A percentile compares a stretch with the other conserved stretches of the same genome.
Evolutionary conservation across 2,797 vertebrate genomes (phyloP).

Genomic region (Brachyalestes nurse): DNA sequence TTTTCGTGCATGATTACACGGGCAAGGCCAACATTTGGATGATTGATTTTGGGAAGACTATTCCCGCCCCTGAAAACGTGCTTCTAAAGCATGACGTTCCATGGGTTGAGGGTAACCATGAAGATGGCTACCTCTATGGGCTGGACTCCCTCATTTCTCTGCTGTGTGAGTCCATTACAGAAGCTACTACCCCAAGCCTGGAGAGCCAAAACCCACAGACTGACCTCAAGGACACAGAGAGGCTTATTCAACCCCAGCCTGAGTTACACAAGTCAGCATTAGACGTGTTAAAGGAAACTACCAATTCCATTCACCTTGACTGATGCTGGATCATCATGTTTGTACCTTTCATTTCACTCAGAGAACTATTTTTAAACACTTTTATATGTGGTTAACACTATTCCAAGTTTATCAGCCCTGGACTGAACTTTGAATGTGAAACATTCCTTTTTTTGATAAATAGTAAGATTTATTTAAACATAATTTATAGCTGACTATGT

Average conservation of each 20-base stretch:
- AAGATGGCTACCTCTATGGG: constrained; percentile 88
- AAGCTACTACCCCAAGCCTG: constrained; percentile 58
- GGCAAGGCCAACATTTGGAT: constrained; percentile 88
- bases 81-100: constrained; percentile 79
- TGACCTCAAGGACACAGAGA: constrained; percentile 19
- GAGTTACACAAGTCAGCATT: not conserved
- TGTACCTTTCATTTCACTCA: not conserved
- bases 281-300: constrained; percentile 2
- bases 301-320: not conserved
- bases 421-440: not conserved
- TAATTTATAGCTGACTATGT: not conserved
- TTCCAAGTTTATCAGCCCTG: not conserved
- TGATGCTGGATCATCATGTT: not conserved
- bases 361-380: not conserved
- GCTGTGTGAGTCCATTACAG: constrained; percentile 72
- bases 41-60: constrained; percentile 93
- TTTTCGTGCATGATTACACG: constrained; percentile 86
- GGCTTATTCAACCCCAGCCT: constrained; percentile 2
- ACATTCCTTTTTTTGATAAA: not conserved
- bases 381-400: not conserved
- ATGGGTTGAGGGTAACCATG: constrained; percentile 84
- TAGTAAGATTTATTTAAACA: not conserved
- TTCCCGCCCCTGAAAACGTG: constrained; percentile 67
- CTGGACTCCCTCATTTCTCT: constrained; percentile 79
- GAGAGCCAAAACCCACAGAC: constrained; percentile 41